Conservation (phyloP, 2,797 vertebrate genomes). For the Ara ararauna region DNA sequence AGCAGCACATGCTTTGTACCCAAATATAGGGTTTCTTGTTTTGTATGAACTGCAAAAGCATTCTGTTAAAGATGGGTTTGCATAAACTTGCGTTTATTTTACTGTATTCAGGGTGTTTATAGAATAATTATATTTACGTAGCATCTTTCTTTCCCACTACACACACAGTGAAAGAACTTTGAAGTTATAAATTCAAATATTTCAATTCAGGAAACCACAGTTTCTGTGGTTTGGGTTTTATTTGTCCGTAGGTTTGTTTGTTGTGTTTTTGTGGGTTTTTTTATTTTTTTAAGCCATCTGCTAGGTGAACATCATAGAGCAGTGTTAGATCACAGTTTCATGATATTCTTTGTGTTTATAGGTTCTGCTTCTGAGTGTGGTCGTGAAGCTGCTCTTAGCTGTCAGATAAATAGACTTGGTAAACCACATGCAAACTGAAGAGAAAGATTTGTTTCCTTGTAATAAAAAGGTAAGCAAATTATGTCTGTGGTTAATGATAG, state of each 20-base stretch:
- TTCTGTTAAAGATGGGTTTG: constrained; percentile 37
- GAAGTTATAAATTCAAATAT: not conserved
- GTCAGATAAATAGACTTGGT: not conserved
- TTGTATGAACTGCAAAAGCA: not conserved
- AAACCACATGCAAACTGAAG: not conserved
- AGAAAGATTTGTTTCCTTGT: not conserved
- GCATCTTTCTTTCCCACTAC: not conserved
- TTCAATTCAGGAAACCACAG: not conserved
- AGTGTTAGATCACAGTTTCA: not conserved
- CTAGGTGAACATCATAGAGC: not conserved
- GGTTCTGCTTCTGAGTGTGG: not conserved
- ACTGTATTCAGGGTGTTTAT: constrained; percentile 29
- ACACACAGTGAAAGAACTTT: not conserved
- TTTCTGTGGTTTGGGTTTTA: not conserved
- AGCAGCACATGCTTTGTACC: constrained; percentile 36
- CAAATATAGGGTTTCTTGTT: constrained; percentile 60
- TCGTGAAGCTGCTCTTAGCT: not conserved
- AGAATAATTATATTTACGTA: constrained; percentile 59
- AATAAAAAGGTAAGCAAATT: not conserved
- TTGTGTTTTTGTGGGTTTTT: not conserved
- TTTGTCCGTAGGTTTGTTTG: not conserved
- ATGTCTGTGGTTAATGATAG: not conserved
- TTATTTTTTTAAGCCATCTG: not conserved
- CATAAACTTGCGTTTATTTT: constrained; percentile 42
- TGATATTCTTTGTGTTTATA: not conserved